Base-by-base conservation (phyloP, 2,113 vertebrate genomes). In the Hemichromis elongatus region DNA sequence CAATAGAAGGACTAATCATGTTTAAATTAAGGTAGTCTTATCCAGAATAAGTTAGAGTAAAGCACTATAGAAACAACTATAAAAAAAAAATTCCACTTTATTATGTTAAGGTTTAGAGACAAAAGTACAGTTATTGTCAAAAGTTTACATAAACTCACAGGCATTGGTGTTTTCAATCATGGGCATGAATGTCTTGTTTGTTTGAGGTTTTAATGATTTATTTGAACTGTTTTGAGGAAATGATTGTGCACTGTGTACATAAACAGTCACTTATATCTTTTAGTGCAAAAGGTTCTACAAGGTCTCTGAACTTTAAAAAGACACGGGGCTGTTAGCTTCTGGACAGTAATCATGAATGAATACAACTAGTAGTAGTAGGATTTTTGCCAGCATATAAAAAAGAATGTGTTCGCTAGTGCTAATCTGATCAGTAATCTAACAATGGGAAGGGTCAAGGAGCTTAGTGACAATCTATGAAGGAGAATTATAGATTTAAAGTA, bases 21-120 rank as follows among this genome's bases (percentile, higher is more conserved):
- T 55, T 61, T 55, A 30, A 68, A 45, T 12, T 80, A 35, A 24
- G 47, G 10, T 54, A 66, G 10, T 18, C 35, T 9, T 16, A 35
- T 37, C 13, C 80, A 68, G 1, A 14, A n/a, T 81, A 57, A 73
- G 40, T 50, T 53, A 30, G 21, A n/a, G 8, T 30, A 59, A 78
- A 84, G 37, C 33, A 53, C 28, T 35, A 19, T 13, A 90, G 55
- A 81, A 19, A 7, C 47, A 77, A 47, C 40, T 81, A 33, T n/a
- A n/a, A n/a, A n/a, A n/a, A n/a, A n/a, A n/a, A n/a, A n/a, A n/a
- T n/a, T n/a, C n/a, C n/a, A 85, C 66, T 87, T 77, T 80, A 61
- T 88, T 73, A 53, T 77, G 54, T 84, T 88, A 81, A 73, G 90
- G 89, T 92, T 90, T 77, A 78, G 84, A 81, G 83, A 90, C 80